These are phyloP conservation scores for Zenarchopterus dispar DNA, from an alignment of 2,797 vertebrate genomes.

Conservation along the genomic window DNA sequence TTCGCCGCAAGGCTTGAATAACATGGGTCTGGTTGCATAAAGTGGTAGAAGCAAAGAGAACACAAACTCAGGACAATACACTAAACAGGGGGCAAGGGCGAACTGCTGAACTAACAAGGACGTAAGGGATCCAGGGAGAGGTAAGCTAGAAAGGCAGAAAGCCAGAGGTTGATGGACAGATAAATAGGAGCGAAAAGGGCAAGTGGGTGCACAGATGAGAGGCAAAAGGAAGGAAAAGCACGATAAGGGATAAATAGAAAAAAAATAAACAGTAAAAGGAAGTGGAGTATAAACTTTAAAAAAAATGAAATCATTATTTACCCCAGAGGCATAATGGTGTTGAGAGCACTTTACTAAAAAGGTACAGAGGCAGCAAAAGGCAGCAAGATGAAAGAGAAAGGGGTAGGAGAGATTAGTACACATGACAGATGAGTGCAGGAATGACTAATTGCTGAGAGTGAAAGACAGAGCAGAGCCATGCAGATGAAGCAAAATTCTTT, in stretches of 20 bases:
- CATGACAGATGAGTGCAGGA: constrained; percentile 48
- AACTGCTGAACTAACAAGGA: constrained; percentile 37
- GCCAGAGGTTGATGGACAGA: constrained; percentile 17
- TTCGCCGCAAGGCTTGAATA: constrained; percentile 48
- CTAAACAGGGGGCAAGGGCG: constrained; percentile 44
- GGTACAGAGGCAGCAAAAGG: constrained; percentile 50
- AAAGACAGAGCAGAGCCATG: constrained; percentile 33
- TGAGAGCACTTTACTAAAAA: constrained; percentile 49
- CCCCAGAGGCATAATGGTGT: constrained; percentile 16
- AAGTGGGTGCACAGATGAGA: constrained; percentile 3
- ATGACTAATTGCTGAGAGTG: constrained; percentile 53
- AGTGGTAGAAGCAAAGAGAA: constrained; percentile 32
- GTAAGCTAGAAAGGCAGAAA: constrained; percentile 9
- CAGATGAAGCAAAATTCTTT: constrained; percentile 53
- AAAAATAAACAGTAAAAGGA: not conserved
- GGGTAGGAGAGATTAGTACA: constrained; percentile 42
- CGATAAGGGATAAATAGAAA: not conserved
- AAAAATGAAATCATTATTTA: constrained; percentile 1
- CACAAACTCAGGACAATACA: constrained; percentile 44
- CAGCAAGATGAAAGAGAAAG: constrained; percentile 12
- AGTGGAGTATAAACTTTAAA: not conserved
- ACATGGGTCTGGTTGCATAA: constrained; percentile 50
- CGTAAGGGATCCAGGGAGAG: constrained; percentile 25
- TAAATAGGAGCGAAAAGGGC: constrained; percentile 15
- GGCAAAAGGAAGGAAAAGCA: not conserved